Base-by-base conservation (phyloP, 1,140 invertebrate genomes). In the Portunus trituberculatus region DNA sequence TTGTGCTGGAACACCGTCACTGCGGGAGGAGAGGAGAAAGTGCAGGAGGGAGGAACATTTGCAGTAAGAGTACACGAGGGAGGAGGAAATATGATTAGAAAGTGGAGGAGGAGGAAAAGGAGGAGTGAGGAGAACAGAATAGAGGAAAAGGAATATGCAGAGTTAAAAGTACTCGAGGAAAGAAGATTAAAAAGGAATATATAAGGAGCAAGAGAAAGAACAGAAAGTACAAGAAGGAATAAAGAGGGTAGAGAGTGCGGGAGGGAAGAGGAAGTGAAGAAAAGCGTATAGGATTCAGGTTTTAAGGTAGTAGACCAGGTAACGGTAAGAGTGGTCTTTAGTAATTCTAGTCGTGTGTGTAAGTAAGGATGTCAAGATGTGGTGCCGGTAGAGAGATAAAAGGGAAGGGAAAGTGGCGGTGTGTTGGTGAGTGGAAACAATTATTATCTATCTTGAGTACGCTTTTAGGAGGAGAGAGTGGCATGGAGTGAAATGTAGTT, bases 1-100 rank as follows among this genome's bases (percentile, higher is more conserved):
- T 39, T 91, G 48, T 95, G 94, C 25, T 91, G 89, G 90, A 95
- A 95, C 45, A 95, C 94, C 28, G 94, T 95, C 45, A 95, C 94
- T 95, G 94, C 8, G n/a, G 39, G 29, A 16, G 16, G 25, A 84
- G 20, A 48, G 91, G 46, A 86, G 28, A 86, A 20, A 14, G 83
- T 14, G 46, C 14, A 25, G 32, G 10, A 39, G 39, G n/a, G 46
- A 45, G 88, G 91, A 76, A 76, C 45, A 76, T 0, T n/a, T 29
- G 39, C 14, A 91, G 48, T 39, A 39, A 39, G 39, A 39, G 39
- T 39, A 6, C 1, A 39, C 39, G 52, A 4, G 52, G 52, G 16
- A 46, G n/a, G 6, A 48, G 28, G n/a, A 46, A 4, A 28, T 0
- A 10, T 32, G n/a, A 31, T 39, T 86, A 86, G 6, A 86, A 20